phyloP scores from a whole-genome alignment of 2,113 vertebrate genomes.

The Leucopternis melanops region DNA sequence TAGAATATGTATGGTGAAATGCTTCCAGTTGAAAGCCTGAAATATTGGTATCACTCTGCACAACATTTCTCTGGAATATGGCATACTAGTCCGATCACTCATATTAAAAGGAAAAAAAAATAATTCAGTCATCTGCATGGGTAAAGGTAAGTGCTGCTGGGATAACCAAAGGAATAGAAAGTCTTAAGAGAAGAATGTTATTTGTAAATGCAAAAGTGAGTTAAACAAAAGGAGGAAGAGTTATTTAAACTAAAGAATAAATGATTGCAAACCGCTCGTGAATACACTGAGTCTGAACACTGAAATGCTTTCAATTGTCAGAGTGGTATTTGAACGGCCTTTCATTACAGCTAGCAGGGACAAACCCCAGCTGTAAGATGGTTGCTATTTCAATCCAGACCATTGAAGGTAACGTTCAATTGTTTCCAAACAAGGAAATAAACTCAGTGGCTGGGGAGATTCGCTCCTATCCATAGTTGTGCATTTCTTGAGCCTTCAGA shows the following conservation, averaged over 20 bases:
- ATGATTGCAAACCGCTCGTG: neutral
- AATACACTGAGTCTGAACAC: neutral
- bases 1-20: neutral
- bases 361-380: neutral
- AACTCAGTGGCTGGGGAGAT: neutral
- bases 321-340: neutral
- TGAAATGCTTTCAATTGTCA: neutral
- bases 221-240: neutral
- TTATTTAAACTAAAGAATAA: neutral
- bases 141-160: conserved; percentile 1
- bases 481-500: neutral
- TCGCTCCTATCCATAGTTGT: neutral
- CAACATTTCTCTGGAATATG: neutral
- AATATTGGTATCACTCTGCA: neutral
- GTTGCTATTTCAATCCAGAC: neutral
- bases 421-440: neutral
- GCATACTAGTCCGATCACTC: neutral
- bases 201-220: neutral
- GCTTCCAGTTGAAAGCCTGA: neutral
- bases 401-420: neutral
- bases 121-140: accelerated
- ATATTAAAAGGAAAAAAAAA: neutral
- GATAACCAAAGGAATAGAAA: neutral
- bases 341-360: neutral
- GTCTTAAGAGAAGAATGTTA: neutral